Base-by-base conservation (phyloP, 2,113 vertebrate genomes). In the Aix galericulata region DNA sequence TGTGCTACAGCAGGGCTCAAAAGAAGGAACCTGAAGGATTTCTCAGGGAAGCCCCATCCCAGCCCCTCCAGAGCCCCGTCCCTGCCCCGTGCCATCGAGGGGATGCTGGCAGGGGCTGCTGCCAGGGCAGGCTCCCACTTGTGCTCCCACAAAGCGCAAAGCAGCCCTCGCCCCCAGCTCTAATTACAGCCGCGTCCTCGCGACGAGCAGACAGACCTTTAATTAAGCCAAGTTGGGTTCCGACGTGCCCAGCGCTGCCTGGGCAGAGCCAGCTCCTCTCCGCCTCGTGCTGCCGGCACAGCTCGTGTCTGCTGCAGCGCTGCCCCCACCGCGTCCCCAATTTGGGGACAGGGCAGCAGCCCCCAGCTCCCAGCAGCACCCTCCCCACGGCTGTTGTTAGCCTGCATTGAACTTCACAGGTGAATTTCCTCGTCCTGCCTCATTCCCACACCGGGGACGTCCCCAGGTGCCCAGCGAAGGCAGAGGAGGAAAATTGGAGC, bases 361-460 rank as follows among this genome's bases (percentile, higher is more conserved):
- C 27, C 17, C 36, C 62, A 18, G 25, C 26, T 40, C 36, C 36
- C 60, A 38, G 42, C 23, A 52, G 50, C 23, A 13, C 13, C 12
- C 23, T 40, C 23, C 10, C 38, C n/a, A 12, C 3, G 8, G 34
- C 34, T 55, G 25, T 14, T 17, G 17, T 7, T 2, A 68, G 13
- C 18, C 4, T 0, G 4, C 4, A 11, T 56, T 87, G 59, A 73
- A 32, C 36, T 20, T 3, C 3, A 21, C 9, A 6, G 1, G 13
- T 44, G 14, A 46, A 17, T 48, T 59, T 36, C 26, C 38, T 23
- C 4, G 11, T 13, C 29, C 22, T 42, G 32, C 1, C 0, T 0
- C 46, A 10, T 53, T 26, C 12, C 38, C 29, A 42, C 23, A 21
- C 36, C 20, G 22, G 46, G 15, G 52, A 25, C 18, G 26, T 44